Percentiles rank a stretch among this genome's conserved stretches.
Conservation (phyloP, 1,140 invertebrate species). For the Neotoxoptera formosana region DNA sequence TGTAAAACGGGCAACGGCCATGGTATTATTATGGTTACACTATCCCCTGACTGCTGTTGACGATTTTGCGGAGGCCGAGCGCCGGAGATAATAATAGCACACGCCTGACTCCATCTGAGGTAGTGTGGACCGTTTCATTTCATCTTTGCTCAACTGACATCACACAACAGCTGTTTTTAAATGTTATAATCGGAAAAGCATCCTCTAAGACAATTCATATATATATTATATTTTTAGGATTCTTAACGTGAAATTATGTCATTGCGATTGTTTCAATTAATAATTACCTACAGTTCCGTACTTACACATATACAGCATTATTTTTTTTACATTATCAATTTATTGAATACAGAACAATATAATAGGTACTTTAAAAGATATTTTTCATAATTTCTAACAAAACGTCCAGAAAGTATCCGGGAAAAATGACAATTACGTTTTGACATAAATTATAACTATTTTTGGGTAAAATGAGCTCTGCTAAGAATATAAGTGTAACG, state of each 20-base stretch:
- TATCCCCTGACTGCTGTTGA: conserved; percentile 42
- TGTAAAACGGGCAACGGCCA: conserved; percentile 41
- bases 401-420: neutral
- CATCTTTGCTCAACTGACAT: conserved; percentile 16
- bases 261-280: neutral
- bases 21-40: conserved; percentile 38
- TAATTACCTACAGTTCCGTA: neutral
- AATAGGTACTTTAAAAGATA: neutral
- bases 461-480: neutral
- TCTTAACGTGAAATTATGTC: neutral
- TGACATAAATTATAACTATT: too few relatives aligned
- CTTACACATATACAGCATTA: neutral
- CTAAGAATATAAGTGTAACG: neutral
- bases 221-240: neutral
- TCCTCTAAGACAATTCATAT: neutral
- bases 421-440: neutral
- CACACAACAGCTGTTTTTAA: conserved; percentile 37
- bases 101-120: conserved; percentile 56
- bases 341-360: neutral
- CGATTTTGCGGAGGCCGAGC: conserved; percentile 50
- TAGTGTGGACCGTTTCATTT: conserved; percentile 44
- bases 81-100: conserved; percentile 56
- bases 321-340: neutral
- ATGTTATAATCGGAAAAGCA: neutral
- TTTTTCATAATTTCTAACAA: neutral